Conservation (phyloP, 2,888 invertebrate species). For the Mycalesis mineus region DNA sequence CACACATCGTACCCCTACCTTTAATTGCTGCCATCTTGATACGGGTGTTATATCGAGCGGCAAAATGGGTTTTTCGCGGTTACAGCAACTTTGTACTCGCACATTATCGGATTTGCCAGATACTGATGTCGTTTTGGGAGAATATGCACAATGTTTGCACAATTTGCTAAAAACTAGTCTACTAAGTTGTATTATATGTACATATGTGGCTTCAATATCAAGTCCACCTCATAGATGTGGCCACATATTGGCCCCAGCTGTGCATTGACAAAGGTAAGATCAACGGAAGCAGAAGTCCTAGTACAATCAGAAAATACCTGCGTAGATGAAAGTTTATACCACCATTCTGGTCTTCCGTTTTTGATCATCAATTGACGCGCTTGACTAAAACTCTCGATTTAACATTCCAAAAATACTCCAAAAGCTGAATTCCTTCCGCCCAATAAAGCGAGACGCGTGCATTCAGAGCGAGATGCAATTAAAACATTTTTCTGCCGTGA, state of each 20-base stretch:
- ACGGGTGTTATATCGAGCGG: conserved; percentile 76
- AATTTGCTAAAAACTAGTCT: not conserved
- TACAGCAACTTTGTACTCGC: conserved; percentile 69
- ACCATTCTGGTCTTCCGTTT: too few relatives aligned
- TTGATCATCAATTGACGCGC: not conserved
- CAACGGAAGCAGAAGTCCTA: too few relatives aligned
- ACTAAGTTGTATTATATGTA: too few relatives aligned
- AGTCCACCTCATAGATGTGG: too few relatives aligned
- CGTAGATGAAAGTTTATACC: too few relatives aligned
- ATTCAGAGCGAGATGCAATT: conserved; percentile 63
- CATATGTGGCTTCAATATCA: too few relatives aligned
- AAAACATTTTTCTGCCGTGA: conserved; percentile 50
- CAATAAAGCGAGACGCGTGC: conserved; percentile 31
- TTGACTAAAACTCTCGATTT: not conserved
- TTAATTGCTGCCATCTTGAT: conserved; percentile 78
- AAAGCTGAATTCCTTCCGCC: conserved; percentile 8
- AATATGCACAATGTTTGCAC: not conserved
- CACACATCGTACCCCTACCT: conserved; percentile 51
- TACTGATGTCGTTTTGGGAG: conserved; percentile 15
- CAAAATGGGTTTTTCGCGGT: conserved; percentile 75
- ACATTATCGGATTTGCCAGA: conserved; percentile 68
- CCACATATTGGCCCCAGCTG: too few relatives aligned
- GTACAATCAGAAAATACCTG: too few relatives aligned
- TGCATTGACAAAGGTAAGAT: too few relatives aligned
- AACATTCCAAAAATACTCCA: conserved; percentile 7